Conservation (phyloP, 1,140 invertebrate species). For the Camponotus floridanus region DNA sequence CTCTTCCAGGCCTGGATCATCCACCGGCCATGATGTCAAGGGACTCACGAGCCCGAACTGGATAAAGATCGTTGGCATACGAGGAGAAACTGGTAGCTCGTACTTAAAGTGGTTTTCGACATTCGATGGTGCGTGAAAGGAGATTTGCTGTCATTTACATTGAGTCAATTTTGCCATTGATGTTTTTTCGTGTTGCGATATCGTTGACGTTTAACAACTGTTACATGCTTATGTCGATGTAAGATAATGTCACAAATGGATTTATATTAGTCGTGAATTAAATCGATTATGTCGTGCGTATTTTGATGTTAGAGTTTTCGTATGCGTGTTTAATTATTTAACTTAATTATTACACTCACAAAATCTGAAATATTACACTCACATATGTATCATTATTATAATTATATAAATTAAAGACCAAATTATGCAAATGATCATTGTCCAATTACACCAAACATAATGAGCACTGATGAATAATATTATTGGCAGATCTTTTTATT, state of each 20-base stretch:
- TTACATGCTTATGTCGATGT: neutral
- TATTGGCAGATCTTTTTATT: neutral
- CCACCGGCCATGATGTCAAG: slow-evolving; percentile 40
- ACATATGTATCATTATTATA: neutral
- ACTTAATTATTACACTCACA: neutral
- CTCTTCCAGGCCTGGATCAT: slow-evolving; percentile 59
- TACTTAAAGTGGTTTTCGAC: slow-evolving; percentile 38
- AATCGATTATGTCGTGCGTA: slow-evolving; percentile 17
- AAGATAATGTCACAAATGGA: neutral
- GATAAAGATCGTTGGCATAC: slow-evolving; percentile 51
- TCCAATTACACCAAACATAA: slow-evolving; percentile 1
- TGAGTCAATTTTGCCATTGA: slow-evolving; percentile 9
- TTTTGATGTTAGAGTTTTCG: slow-evolving; percentile 40
- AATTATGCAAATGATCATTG: slow-evolving; percentile 34
- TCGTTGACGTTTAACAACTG: slow-evolving; percentile 15
- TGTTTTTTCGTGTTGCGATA: slow-evolving; percentile 32
- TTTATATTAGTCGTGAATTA: neutral
- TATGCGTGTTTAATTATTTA: slow-evolving; percentile 42
- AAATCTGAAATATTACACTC: neutral
- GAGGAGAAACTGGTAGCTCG: slow-evolving; percentile 46
- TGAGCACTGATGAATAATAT: slow-evolving; percentile 17
- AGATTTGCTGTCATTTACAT: slow-evolving; percentile 25
- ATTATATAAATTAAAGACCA: slow-evolving; percentile 34
- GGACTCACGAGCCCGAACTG: slow-evolving; percentile 43
- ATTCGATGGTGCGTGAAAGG: slow-evolving; percentile 32